These are phyloP conservation scores for Vireo griseus DNA, from an alignment of 2,797 vertebrate species.

Conservation along the genomic window DNA sequence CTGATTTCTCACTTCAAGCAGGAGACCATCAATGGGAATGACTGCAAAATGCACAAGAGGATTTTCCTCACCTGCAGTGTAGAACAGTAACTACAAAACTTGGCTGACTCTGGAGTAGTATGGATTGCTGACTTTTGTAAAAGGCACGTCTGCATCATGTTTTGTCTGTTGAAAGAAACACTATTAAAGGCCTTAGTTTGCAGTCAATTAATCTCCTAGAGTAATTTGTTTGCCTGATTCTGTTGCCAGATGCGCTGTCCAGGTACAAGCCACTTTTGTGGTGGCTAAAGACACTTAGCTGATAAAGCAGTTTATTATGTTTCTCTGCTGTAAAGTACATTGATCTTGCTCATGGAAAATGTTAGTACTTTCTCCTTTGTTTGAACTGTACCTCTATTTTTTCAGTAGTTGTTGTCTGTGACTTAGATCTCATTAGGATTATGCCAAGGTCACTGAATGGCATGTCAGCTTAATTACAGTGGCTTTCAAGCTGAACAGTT, in stretches of 20 bases:
- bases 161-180: conserved; percentile 13
- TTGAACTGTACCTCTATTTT: conserved; percentile 46
- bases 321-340: conserved; percentile 31
- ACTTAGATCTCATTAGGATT: conserved; percentile 68
- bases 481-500: conserved; percentile 42
- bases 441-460: conserved; percentile 62
- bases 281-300: conserved; percentile 5
- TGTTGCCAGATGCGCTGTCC: neutral
- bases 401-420: conserved; percentile 60
- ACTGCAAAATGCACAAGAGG: neutral
- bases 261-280: conserved; percentile 47
- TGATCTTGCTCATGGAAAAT: conserved; percentile 56
- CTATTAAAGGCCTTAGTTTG: neutral
- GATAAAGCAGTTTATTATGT: conserved; percentile 56
- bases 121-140: neutral
- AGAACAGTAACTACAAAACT: neutral
- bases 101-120: neutral
- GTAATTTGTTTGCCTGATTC: conserved; percentile 50
- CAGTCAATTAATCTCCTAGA: conserved; percentile 42
- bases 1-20: neutral
- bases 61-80: neutral
- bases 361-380: conserved; percentile 34
- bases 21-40: neutral
- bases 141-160: neutral
- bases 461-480: conserved; percentile 31